Base-by-base conservation (phyloP, 2,113 vertebrate genomes). In the Caranx ignobilis region DNA sequence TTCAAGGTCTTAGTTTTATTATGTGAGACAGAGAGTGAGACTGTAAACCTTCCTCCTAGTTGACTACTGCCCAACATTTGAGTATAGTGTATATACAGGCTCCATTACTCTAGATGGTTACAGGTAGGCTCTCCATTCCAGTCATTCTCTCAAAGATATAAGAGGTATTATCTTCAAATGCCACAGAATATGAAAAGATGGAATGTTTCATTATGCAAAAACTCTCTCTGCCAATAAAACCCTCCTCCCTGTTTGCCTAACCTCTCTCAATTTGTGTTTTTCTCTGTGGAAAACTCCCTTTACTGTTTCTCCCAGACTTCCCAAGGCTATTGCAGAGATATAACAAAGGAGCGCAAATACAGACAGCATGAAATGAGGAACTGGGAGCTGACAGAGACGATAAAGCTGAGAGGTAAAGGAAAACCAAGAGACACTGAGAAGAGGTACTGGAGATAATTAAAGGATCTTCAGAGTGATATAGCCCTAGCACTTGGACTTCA, bases 391-490 rank as follows among this genome's bases (percentile, higher is more conserved):
- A 82, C 68, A n/a, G 56, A 74, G 60, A 73, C 75, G 81, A 82
- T 87, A 67, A 83, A 82, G 56, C 83, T 57, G 74, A 82, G 87
- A 85, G 81, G 77, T 86, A 77, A 67, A 82, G 71, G 54, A 66
- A 89, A 87, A 76, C 45, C 65, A 69, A 60, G 43, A 83, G 75
- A 85, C 55, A 54, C 57, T 15, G 71, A 76, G 71, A 76, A 76
- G 79, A 79, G 79, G 52, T 66, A 84, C 57, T 72, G 34, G 54
- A 91, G 85, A 91, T 91, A 88, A 90, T 93, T 92, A 89, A 90
- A 90, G 43, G 76, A 91, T 88, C 34, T 86, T 83, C 66, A 71
- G 55, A 84, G 73, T 64, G 63, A 82, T 87, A 80, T 76, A 77
- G 81, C 88, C 59, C 66, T 31, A 88, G 87, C 81, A 34, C 13